These are phyloP conservation scores for Eilema griseolum DNA, from an alignment of 2,888 invertebrate species.

Conservation along the genomic window DNA sequence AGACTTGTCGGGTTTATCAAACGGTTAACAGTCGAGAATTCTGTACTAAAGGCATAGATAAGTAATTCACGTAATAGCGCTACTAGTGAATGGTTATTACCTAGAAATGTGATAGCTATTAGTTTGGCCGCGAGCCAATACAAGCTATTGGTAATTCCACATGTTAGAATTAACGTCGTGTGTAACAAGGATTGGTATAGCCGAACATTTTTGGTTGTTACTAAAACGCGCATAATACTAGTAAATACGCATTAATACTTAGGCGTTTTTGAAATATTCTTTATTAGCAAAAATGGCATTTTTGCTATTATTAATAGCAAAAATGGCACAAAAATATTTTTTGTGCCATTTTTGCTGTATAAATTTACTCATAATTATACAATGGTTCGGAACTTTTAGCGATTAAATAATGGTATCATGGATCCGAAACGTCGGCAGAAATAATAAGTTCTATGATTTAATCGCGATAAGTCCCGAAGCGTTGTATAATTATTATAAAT, in stretches of 20 bases:
- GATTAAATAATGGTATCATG: no score
- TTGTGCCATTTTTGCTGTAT: no score
- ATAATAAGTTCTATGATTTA: no score
- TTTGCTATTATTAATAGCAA: no score
- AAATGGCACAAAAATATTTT: no score
- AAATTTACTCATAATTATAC: no score
- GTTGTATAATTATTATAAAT: no score
- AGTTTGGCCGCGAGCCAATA: slow-evolving; percentile 46
- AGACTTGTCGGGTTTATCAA: background rate
- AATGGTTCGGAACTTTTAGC: no score
- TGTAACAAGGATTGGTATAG: background rate
- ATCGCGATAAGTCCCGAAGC: no score
- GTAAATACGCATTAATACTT: background rate
- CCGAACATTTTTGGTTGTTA: background rate
- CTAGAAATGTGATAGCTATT: slow-evolving; percentile 46
- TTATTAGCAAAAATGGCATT: no score
- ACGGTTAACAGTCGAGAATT: slow-evolving; percentile 17
- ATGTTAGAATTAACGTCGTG: slow-evolving; percentile 1
- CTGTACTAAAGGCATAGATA: slow-evolving; percentile 21
- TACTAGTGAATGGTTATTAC: slow-evolving; percentile 47
- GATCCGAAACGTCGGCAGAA: no score
- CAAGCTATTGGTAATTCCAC: slow-evolving; percentile 19
- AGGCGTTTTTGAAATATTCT: no score
- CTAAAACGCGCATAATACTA: background rate
- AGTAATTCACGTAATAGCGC: slow-evolving; percentile 33